phyloP scores from a whole-genome alignment of 2,888 invertebrate species.

The Pasiphila rectangulata region DNA sequence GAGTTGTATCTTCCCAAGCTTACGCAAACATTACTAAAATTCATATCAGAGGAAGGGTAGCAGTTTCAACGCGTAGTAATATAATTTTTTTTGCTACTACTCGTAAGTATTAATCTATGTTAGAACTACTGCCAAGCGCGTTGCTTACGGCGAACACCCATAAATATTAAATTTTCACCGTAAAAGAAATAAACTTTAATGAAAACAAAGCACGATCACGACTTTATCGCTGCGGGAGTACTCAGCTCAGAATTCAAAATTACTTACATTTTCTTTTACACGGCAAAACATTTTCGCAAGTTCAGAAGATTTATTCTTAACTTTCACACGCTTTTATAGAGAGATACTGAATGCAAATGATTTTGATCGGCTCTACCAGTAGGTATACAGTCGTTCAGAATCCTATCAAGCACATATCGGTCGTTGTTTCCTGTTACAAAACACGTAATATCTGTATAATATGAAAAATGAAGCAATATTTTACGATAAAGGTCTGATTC shows the following conservation, averaged over 20 bases:
- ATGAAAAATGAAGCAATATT: slow-evolving; percentile 22
- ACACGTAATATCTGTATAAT: slow-evolving; percentile 19
- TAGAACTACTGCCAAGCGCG: too few species aligned
- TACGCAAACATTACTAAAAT: too few species aligned
- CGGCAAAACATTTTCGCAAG: neutral
- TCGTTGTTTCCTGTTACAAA: slow-evolving; percentile 32
- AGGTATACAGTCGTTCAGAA: slow-evolving; percentile 13
- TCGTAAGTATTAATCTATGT: too few species aligned
- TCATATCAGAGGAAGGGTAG: too few species aligned
- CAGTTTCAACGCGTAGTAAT: too few species aligned
- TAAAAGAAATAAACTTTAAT: neutral
- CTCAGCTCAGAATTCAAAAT: too few species aligned
- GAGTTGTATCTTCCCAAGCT: too few species aligned
- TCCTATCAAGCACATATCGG: slow-evolving; percentile 20
- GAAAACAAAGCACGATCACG: neutral
- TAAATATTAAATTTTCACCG: too few species aligned
- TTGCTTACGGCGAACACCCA: too few species aligned
- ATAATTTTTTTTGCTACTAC: too few species aligned
- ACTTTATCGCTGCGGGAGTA: too few species aligned
- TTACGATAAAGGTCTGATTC: slow-evolving; percentile 26
- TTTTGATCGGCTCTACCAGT: too few species aligned
- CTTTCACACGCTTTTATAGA: slow-evolving; percentile 16
- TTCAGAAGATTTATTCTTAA: slow-evolving; percentile 7
- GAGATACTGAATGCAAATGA: slow-evolving; percentile 23
- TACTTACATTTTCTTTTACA: neutral